Percentiles rank a stretch among this genome's conserved stretches.
These are phyloP conservation scores for Sorex fumeus DNA, from an alignment of 2,113 vertebrate genomes.

Conservation along the genomic window DNA sequence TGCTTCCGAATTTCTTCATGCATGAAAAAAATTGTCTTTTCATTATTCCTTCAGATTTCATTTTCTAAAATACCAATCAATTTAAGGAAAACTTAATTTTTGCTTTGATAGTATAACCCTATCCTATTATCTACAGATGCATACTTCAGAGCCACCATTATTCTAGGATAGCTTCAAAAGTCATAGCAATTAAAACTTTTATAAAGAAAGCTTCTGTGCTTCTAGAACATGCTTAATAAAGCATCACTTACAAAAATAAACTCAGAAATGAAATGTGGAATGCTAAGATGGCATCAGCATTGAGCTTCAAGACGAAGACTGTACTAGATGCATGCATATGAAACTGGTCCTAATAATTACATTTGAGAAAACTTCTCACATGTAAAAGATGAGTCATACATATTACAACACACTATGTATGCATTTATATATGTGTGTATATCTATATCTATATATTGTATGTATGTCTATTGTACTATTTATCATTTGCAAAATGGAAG, in stretches of 20 bases:
- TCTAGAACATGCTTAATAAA: not conserved
- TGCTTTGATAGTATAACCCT: no score
- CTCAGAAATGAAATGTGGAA: slow-evolving; percentile 13
- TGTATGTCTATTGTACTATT: not conserved
- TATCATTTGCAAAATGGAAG: slow-evolving; percentile 30
- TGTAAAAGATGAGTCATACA: not conserved
- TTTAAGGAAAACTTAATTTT: no score
- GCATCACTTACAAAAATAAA: not conserved
- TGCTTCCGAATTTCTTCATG: no score
- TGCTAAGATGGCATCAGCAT: not conserved
- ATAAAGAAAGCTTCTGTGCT: not conserved
- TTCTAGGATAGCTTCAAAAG: no score
- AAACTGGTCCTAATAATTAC: not conserved
- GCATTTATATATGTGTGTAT: no score
- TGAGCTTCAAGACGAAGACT: not conserved
- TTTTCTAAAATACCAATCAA: no score
- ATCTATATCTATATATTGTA: no score
- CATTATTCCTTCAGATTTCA: no score
- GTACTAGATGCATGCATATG: not conserved
- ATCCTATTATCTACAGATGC: no score
- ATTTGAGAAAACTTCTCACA: not conserved
- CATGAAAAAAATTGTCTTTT: no score
- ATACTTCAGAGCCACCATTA: no score
- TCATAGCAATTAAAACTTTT: no score
- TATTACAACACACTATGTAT: not conserved